Evolutionary conservation across 1,140 invertebrate genomes (phyloP), one percentile per base, ranked within the genome.

Genomic region (Anoplophora glabripennis): DNA sequence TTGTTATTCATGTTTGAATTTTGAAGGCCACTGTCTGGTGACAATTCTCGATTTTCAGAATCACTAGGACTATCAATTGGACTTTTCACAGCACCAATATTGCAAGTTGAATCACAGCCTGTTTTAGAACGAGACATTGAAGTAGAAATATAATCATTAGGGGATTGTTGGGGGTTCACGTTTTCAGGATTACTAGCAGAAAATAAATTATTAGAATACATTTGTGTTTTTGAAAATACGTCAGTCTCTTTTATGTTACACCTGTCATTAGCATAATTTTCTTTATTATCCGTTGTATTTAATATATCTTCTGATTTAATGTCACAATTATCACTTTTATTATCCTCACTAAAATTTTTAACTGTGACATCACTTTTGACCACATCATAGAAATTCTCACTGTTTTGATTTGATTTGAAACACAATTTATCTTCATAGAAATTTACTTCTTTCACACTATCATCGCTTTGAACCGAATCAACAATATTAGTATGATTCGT

Each of bases 81-180:
- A 57, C 54, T 56, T 44, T 63, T 63, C 48, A 64, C 59, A 51
- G 52, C 57, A 59, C 61, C 57, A 55, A 63, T 64, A 58, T 66
- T 66, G 59, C 61, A 68, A 52, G 28, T 61, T 52, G 28, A 61
- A 63, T 66, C 67, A 69, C 67, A 66, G 59, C 59, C 67, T 53
- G 40, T 58, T 41, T 64, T 59, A 51, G 58, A 60, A 28, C 7
- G 14, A 44, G 38, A 21, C 44, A 48, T 54, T 62, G 59, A 49
- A 57, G 53, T 61, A 44, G 35, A 46, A 53, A 54, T 40, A 49
- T 54, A 55, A 38, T 56, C 54, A 56, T 49, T 41, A 37, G 49
- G 18, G 35, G 17, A 36, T 35, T 61, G 33, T 33, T 46, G 37
- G 35, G 28, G 45, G 45, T 14, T 9, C 9, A 42, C 3, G n/a